Conservation (phyloP, 2,888 invertebrate species). For the Scaptomyza polygonia region DNA sequence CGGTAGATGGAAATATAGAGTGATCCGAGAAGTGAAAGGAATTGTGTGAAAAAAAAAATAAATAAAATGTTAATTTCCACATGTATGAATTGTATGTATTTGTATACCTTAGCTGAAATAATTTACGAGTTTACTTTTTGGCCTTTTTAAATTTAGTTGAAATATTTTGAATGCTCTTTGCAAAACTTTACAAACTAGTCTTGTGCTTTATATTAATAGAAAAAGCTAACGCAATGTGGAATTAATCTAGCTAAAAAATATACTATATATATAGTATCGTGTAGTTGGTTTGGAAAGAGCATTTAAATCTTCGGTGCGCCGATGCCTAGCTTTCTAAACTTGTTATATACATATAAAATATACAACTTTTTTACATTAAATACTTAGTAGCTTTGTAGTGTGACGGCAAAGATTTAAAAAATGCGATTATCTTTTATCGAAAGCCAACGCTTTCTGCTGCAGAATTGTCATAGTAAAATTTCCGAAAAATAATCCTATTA, state of each 20-base stretch:
- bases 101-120: slow-evolving; percentile 39
- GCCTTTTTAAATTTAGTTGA: slow-evolving; percentile 59
- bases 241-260: slow-evolving; percentile 1
- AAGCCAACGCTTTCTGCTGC: slow-evolving; percentile 47
- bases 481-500: slow-evolving; percentile 12
- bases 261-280: slow-evolving; percentile 8
- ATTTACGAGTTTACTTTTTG: slow-evolving; percentile 45
- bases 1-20: not conserved
- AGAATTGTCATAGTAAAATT: slow-evolving; percentile 66
- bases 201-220: slow-evolving; percentile 3
- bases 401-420: slow-evolving; percentile 10
- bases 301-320: slow-evolving; percentile 48
- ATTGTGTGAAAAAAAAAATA: slow-evolving; percentile 9
- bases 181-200: slow-evolving; percentile 31
- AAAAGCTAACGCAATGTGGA: not conserved
- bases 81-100: slow-evolving; percentile 12
- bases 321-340: slow-evolving; percentile 49
- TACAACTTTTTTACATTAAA: slow-evolving; percentile 18
- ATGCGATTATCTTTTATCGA: too few relatives aligned
- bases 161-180: slow-evolving; percentile 61
- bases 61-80: slow-evolving; percentile 11
- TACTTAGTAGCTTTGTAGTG: slow-evolving; percentile 34
- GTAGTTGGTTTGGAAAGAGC: slow-evolving; percentile 36
- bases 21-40: slow-evolving; percentile 19
- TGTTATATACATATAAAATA: slow-evolving; percentile 49